Percentiles rank a stretch among this genome's conserved stretches.
Conservation (phyloP, 2,888 invertebrate genomes). For the Tiliacea aurago region DNA sequence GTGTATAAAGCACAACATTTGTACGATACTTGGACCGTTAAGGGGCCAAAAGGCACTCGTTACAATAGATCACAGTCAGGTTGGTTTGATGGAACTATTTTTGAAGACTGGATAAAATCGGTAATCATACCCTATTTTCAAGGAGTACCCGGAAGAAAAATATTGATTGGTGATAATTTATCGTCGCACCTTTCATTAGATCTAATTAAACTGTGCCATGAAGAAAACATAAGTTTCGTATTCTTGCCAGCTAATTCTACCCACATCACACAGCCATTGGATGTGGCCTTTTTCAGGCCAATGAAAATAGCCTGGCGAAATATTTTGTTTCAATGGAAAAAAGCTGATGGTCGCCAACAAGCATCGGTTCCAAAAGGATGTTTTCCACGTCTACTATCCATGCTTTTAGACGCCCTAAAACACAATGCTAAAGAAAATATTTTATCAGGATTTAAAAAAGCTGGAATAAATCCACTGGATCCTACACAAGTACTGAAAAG, state of each 20-base stretch:
- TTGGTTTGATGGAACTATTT: slow-evolving; percentile 70
- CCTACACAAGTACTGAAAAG: slow-evolving; percentile 41
- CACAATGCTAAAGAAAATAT: slow-evolving; percentile 49
- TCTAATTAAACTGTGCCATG: slow-evolving; percentile 38
- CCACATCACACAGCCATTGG: slow-evolving; percentile 58
- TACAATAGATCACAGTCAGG: slow-evolving; percentile 76
- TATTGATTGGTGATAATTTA: slow-evolving; percentile 55
- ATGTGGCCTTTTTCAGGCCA: slow-evolving; percentile 58
- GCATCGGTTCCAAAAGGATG: slow-evolving; percentile 51
- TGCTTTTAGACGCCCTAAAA: slow-evolving; percentile 55
- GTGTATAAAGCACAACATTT: slow-evolving; percentile 77
- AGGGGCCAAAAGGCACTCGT: slow-evolving; percentile 69
- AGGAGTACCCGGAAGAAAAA: slow-evolving; percentile 35
- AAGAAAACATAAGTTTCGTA: slow-evolving; percentile 50
- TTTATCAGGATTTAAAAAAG: slow-evolving; percentile 65
- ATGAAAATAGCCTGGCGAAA: slow-evolving; percentile 54
- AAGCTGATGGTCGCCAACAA: slow-evolving; percentile 35
- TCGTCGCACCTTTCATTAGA: slow-evolving; percentile 48
- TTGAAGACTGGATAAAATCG: slow-evolving; percentile 70
- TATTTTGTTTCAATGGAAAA: slow-evolving; percentile 49
- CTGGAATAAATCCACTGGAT: slow-evolving; percentile 43
- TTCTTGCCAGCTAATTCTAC: slow-evolving; percentile 58
- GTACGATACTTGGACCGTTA: slow-evolving; percentile 62
- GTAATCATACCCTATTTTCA: slow-evolving; percentile 41
- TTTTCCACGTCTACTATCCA: slow-evolving; percentile 66